Percentiles rank a stretch among this genome's conserved stretches.
Conservation (phyloP, 2,888 invertebrate species). For the Mythimna albipuncta region DNA sequence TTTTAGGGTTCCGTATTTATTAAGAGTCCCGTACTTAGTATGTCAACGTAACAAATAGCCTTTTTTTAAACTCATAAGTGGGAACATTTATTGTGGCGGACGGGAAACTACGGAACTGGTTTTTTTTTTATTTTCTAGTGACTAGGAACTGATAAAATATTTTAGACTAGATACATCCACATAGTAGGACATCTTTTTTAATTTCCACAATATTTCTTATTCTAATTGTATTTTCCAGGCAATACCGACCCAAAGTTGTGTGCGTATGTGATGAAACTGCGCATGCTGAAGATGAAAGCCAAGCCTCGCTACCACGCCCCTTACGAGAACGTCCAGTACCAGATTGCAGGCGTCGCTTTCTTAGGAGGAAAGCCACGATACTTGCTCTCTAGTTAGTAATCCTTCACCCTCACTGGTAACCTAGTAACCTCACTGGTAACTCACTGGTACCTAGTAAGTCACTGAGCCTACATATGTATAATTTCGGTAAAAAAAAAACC, state of each 20-base stretch:
- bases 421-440: too few relatives aligned
- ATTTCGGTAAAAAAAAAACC: too few relatives aligned
- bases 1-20: too few relatives aligned
- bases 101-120: too few relatives aligned
- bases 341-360: slow-evolving; percentile 75
- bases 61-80: too few relatives aligned
- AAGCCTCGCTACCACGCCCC: slow-evolving; percentile 72
- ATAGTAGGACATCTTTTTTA: neutral
- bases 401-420: neutral
- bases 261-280: slow-evolving; percentile 76
- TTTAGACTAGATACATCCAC: neutral
- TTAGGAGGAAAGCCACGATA: slow-evolving; percentile 76
- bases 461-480: neutral
- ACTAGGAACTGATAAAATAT: neutral
- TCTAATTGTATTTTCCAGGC: slow-evolving; percentile 65
- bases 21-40: too few relatives aligned
- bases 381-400: slow-evolving; percentile 74
- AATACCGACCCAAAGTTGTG: slow-evolving; percentile 79
- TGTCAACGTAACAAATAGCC: too few relatives aligned
- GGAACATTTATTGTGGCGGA: too few relatives aligned
- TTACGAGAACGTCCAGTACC: slow-evolving; percentile 78
- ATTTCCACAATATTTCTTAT: neutral
- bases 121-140: neutral
- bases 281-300: slow-evolving; percentile 79
- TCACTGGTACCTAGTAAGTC: neutral